Percentiles rank a stretch among this genome's conserved stretches.
Evolutionary conservation across 2,797 vertebrate genomes (phyloP).

Genomic region (Phrynocephalus guinanensis): DNA sequence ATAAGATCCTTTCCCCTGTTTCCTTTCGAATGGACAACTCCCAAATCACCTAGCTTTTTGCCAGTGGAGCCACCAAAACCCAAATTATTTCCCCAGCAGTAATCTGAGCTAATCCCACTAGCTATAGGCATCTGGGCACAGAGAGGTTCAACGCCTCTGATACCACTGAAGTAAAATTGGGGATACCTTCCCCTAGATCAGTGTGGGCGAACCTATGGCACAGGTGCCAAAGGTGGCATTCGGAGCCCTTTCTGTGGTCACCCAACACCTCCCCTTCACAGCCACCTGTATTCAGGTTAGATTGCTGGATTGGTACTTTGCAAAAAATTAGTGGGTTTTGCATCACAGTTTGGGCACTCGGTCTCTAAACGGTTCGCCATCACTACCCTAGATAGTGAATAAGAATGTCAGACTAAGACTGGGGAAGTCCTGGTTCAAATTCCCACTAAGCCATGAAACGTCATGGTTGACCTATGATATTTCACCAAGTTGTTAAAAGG

Average conservation of each 20-base stretch:
- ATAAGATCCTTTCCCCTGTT: not conserved
- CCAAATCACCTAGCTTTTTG: not conserved
- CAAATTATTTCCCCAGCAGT: not conserved
- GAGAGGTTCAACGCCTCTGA: not conserved
- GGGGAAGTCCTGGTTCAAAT: not conserved
- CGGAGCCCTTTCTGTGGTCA: too few species aligned
- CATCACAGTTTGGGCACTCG: too few species aligned
- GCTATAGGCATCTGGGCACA: not conserved
- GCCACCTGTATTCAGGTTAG: too few species aligned
- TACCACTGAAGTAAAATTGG: not conserved
- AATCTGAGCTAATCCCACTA: not conserved
- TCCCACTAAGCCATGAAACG: not conserved
- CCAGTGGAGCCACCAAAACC: not conserved
- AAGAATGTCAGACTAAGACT: not conserved
- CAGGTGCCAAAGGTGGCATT: too few species aligned
- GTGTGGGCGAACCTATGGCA: too few species aligned
- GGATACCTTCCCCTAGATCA: not conserved
- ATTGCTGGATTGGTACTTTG: too few species aligned
- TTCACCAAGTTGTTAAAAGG: not conserved
- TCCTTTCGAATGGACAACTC: not conserved
- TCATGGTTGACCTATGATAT: not conserved
- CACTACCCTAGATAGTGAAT: too few species aligned
- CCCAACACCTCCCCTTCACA: too few species aligned
- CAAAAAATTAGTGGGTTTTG: too few species aligned
- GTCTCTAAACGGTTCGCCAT: too few species aligned